These are phyloP conservation scores for Lithobius niger DNA, from an alignment of 1,140 invertebrate genomes.

Conservation along the genomic window DNA sequence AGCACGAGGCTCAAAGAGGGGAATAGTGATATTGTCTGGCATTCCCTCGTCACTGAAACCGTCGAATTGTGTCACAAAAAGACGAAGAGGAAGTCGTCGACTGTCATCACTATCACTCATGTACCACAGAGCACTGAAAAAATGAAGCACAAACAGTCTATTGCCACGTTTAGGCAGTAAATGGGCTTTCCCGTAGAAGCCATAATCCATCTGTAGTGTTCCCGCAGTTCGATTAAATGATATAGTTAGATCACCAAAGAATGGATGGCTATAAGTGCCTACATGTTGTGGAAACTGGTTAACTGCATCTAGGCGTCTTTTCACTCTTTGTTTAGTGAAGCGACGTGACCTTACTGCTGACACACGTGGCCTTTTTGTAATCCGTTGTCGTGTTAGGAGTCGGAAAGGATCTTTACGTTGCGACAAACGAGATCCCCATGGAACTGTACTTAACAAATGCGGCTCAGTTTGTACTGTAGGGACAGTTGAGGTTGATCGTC, in stretches of 20 bases:
- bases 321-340: too few species aligned
- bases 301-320: too few species aligned
- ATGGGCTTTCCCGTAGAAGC: conserved; percentile 8
- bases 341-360: too few species aligned
- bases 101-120: conserved; percentile 9
- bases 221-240: background rate
- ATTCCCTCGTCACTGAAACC: background rate
- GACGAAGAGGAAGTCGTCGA: background rate
- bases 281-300: background rate
- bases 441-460: too few species aligned
- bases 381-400: too few species aligned
- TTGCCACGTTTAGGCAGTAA: background rate
- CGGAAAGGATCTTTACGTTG: too few species aligned
- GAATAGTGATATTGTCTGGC: background rate
- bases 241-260: conserved; percentile 5
- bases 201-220: conserved; percentile 7
- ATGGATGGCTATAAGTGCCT: conserved; percentile 5
- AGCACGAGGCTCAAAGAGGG: conserved; percentile 1
- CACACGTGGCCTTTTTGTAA: too few species aligned
- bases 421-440: too few species aligned
- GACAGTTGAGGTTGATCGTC: too few species aligned
- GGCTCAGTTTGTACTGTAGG: too few species aligned
- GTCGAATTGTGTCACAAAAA: background rate
- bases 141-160: conserved; percentile 2
- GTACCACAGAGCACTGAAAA: conserved; percentile 10